A percentile compares a stretch with the other conserved stretches of the same genome.
These are phyloP conservation scores for Cephalopholis sonnerati DNA, from an alignment of 2,113 vertebrate species.

Conservation along the genomic window DNA sequence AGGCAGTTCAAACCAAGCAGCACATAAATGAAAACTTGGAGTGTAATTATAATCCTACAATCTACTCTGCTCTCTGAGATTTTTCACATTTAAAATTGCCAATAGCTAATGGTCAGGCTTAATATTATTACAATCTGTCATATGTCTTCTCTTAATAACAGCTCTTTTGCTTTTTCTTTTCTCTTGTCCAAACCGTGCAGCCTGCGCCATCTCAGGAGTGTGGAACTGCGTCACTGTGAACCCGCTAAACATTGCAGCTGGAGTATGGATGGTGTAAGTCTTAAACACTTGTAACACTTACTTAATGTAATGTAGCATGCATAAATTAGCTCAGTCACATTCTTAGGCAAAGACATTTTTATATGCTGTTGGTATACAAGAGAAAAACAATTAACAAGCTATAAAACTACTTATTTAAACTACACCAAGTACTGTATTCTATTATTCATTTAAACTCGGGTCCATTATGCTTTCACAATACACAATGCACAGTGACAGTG, in stretches of 20 bases:
- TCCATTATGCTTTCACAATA: not conserved
- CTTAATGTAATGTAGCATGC: not conserved
- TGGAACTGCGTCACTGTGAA: constrained; percentile 96
- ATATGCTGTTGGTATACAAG: not conserved
- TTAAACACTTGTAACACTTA: not conserved
- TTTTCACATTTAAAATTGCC: not conserved
- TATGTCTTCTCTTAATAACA: not conserved
- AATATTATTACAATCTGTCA: not conserved
- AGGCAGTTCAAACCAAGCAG: not conserved
- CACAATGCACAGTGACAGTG: not conserved
- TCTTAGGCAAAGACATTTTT: not conserved
- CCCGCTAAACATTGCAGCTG: constrained; percentile 95
- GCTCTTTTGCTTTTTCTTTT: not conserved
- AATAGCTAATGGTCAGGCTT: not conserved
- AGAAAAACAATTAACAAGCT: not conserved
- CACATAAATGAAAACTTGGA: not conserved
- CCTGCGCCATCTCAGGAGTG: constrained; percentile 91
- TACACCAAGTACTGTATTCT: not conserved
- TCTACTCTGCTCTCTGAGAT: not conserved
- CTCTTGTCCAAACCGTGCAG: constrained; percentile 72
- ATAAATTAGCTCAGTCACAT: not conserved
- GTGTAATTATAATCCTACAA: not conserved
- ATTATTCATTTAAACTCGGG: not conserved
- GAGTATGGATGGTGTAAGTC: constrained; percentile 99
- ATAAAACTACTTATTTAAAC: not conserved